Evolutionary conservation across 92 coral and sea anemone species (phyloP).

Genomic region (Heteractis magnifica): DNA sequence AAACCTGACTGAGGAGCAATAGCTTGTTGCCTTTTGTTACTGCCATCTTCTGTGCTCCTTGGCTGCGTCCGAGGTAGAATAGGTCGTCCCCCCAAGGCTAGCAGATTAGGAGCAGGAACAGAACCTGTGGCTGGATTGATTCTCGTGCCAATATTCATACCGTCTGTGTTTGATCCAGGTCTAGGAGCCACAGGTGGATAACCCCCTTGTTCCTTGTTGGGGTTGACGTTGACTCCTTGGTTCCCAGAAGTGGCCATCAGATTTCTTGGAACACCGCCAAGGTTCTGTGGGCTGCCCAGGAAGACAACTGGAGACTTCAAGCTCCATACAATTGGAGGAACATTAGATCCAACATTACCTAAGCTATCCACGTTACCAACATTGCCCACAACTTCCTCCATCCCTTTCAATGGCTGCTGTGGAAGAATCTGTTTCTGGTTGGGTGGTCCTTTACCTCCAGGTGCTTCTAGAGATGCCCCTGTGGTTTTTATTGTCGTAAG

Average conservation of each 20-base stretch:
- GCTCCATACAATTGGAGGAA: slow-evolving; percentile 60
- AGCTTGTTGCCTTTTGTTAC: not conserved
- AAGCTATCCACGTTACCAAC: slow-evolving; percentile 45
- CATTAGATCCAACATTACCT: slow-evolving; percentile 73
- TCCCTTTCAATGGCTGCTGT: slow-evolving; percentile 80
- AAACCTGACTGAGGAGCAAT: slow-evolving; percentile 14
- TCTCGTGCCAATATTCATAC: slow-evolving; percentile 30
- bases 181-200: slow-evolving; percentile 41
- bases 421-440: slow-evolving; percentile 37
- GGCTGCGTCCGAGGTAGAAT: slow-evolving; percentile 70
- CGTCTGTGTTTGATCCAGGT: slow-evolving; percentile 44
- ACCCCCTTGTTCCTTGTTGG: slow-evolving; percentile 7
- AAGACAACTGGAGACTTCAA: slow-evolving; percentile 79
- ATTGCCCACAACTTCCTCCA: slow-evolving; percentile 83
- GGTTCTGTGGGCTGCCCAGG: slow-evolving; percentile 82
- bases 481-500: slow-evolving; percentile 17
- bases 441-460: slow-evolving; percentile 19
- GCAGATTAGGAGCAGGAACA: slow-evolving; percentile 21
- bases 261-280: slow-evolving; percentile 82
- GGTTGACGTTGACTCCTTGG: slow-evolving; percentile 10
- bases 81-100: slow-evolving; percentile 59
- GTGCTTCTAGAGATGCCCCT: slow-evolving; percentile 21
- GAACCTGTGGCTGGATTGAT: slow-evolving; percentile 21
- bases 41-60: slow-evolving; percentile 16
- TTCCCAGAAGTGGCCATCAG: slow-evolving; percentile 45